These are phyloP conservation scores for Poeciliopsis prolifica DNA, from an alignment of 2,113 vertebrate species.

Conservation along the genomic window DNA sequence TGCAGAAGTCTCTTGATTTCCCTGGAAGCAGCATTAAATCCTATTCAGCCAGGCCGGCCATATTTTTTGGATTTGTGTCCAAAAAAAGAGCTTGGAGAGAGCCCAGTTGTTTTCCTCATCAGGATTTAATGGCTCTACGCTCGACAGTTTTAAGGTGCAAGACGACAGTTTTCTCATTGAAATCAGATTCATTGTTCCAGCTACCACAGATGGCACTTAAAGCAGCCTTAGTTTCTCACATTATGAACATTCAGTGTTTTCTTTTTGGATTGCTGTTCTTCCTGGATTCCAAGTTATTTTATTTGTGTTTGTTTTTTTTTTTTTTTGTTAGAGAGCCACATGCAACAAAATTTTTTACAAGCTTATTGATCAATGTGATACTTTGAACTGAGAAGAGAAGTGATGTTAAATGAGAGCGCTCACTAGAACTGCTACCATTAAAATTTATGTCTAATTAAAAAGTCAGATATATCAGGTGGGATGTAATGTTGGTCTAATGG, in stretches of 20 bases:
- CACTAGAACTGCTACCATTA: not conserved
- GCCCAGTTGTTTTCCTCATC: constrained; percentile 58
- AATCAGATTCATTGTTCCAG: constrained; percentile 51
- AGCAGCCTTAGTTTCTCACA: constrained; percentile 32
- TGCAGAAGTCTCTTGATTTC: constrained; percentile 59
- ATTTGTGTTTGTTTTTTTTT: constrained; percentile 29
- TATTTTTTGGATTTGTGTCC: constrained; percentile 56
- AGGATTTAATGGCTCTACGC: constrained; percentile 55
- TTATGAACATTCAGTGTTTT: constrained; percentile 13
- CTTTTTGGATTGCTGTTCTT: constrained; percentile 35
- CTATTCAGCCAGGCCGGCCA: constrained; percentile 52
- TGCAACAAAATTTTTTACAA: not conserved
- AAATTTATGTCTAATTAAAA: not conserved
- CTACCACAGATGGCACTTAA: constrained; percentile 59
- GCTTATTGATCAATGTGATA: not conserved
- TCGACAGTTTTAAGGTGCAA: constrained; percentile 58
- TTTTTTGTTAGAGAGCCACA: constrained; percentile 4
- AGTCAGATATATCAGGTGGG: not conserved
- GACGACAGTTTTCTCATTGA: constrained; percentile 65
- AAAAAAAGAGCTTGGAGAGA: constrained; percentile 64
- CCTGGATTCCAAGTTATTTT: constrained; percentile 33
- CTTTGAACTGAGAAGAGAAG: not conserved
- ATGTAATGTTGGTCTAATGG: not conserved
- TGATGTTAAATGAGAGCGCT: not conserved
- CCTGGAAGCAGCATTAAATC: constrained; percentile 67